Percentiles rank a stretch among this genome's conserved stretches.
Evolutionary conservation across 1,140 invertebrate genomes (phyloP).

Genomic region (Neotoxoptera formosana): DNA sequence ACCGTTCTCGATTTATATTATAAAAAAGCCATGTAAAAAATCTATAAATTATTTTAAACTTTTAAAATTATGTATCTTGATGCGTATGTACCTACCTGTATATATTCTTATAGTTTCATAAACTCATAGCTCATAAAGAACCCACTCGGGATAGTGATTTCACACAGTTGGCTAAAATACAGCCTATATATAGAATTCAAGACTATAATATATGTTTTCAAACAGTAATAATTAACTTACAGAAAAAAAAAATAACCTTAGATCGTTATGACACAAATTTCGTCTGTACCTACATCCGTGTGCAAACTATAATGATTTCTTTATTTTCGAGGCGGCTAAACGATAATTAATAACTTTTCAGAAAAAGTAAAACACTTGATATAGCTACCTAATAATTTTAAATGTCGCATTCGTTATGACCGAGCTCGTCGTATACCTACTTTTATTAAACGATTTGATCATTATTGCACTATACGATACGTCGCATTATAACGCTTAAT

Average conservation of each 20-base stretch:
- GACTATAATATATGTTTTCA: background rate
- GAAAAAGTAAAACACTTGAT: background rate
- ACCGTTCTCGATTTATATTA: background rate
- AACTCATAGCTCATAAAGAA: background rate
- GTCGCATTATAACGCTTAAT: background rate
- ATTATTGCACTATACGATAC: background rate
- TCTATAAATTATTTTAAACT: background rate
- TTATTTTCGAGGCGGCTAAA: background rate
- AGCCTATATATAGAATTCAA: background rate
- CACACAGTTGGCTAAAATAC: background rate
- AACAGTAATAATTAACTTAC: background rate
- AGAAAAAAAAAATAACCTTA: background rate
- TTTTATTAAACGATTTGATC: constrained; percentile 13
- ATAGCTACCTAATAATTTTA: background rate
- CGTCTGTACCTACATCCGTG: background rate
- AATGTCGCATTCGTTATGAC: background rate
- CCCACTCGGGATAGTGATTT: background rate
- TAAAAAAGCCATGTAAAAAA: background rate
- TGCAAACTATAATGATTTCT: background rate
- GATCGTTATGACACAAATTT: background rate
- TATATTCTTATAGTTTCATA: background rate
- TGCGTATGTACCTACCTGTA: background rate
- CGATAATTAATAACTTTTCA: constrained; percentile 10
- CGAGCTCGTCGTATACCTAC: background rate
- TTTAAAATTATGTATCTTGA: background rate